These are phyloP conservation scores for Sterna hirundo DNA, from an alignment of 2,113 vertebrate genomes.

Conservation along the genomic window DNA sequence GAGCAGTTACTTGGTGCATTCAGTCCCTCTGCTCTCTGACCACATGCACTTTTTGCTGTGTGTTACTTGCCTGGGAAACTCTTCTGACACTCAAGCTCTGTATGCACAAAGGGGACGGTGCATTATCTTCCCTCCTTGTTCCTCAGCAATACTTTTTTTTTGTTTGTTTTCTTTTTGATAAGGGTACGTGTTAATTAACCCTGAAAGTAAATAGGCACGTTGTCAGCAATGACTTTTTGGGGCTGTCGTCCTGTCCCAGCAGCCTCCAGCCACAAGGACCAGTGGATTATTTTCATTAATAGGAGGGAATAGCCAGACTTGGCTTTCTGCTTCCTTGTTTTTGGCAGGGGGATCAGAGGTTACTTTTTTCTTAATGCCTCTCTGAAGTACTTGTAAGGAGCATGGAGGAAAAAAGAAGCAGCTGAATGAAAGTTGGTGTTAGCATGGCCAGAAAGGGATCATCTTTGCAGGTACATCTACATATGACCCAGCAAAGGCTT, in stretches of 20 bases:
- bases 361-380: background rate
- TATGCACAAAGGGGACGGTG: background rate
- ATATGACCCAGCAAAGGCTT: fast-evolving
- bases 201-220: background rate
- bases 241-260: background rate
- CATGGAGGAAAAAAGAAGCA: background rate
- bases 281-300: background rate
- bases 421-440: background rate
- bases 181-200: background rate
- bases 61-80: background rate
- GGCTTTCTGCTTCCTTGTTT: background rate
- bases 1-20: fast-evolving
- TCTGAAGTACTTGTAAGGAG: background rate
- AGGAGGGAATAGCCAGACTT: background rate
- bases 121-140: background rate
- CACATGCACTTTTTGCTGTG: background rate
- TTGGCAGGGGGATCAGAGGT: background rate
- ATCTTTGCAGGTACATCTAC: background rate
- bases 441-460: background rate
- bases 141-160: background rate
- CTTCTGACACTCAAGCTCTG: background rate
- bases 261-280: background rate
- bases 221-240: background rate
- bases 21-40: background rate
- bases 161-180: background rate